phyloP scores from a whole-genome alignment of 2,113 vertebrate genomes.

The Smithornis capensis region DNA sequence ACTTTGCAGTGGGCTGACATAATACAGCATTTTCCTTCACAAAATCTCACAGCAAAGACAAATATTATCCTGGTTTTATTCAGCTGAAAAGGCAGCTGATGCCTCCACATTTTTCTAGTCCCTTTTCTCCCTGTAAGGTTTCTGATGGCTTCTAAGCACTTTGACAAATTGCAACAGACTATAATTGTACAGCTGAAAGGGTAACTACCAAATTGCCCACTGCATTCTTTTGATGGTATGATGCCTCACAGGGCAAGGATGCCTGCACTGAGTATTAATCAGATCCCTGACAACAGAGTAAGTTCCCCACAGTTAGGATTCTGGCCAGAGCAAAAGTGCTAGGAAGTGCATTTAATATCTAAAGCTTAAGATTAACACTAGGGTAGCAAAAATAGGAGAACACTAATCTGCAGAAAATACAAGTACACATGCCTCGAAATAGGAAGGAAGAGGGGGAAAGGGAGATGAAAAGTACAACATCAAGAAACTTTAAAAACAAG shows the following conservation, averaged over 20 bases:
- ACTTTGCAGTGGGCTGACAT: background rate
- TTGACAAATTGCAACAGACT: background rate
- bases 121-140: background rate
- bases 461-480: background rate
- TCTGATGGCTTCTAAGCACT: background rate
- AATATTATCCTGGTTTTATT: background rate
- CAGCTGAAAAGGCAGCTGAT: background rate
- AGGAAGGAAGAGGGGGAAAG: rapidly evolving
- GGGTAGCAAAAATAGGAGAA: background rate
- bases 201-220: background rate
- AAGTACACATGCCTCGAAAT: background rate
- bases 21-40: background rate
- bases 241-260: background rate
- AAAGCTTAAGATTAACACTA: background rate
- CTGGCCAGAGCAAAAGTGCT: background rate
- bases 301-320: background rate
- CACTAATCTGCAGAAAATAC: background rate
- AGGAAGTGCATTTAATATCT: background rate
- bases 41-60: background rate
- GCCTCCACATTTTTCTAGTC: background rate
- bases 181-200: background rate
- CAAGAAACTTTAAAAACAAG: background rate
- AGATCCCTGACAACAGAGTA: background rate
- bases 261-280: background rate
- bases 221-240: background rate